phyloP scores from a whole-genome alignment of 2,888 invertebrate genomes.

The Monochamus alternatus region DNA sequence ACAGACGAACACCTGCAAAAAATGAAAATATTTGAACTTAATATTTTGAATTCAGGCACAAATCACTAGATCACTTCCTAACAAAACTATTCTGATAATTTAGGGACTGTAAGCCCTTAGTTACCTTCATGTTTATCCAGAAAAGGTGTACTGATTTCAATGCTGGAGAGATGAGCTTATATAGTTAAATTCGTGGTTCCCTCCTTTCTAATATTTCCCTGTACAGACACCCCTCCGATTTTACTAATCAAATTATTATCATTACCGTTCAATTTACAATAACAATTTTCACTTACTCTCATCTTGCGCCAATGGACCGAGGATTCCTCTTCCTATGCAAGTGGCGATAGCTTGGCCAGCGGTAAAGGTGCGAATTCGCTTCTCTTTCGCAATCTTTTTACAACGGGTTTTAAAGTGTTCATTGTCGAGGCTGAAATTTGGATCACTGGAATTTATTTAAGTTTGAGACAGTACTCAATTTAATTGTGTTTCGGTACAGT shows the following conservation, averaged over 20 bases:
- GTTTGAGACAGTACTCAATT: no score
- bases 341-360: conserved; percentile 12
- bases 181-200: conserved; percentile 18
- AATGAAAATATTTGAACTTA: not conserved
- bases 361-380: not conserved
- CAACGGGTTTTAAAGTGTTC: no score
- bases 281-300: conserved; percentile 27
- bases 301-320: conserved; percentile 19
- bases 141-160: conserved; percentile 26
- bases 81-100: not conserved
- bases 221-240: conserved; percentile 12
- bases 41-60: not conserved
- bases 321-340: not conserved
- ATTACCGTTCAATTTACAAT: conserved; percentile 27
- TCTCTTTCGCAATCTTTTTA: not conserved
- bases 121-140: conserved; percentile 35
- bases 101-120: not conserved
- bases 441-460: no score
- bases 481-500: no score
- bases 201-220: conserved; percentile 28
- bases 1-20: conserved; percentile 59
- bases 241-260: conserved; percentile 24
- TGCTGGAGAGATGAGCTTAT: conserved; percentile 18
- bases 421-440: no score
- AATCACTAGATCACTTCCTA: not conserved